Evolutionary conservation across 1,140 invertebrate genomes (phyloP).

Genomic region (Armadillidium nasatum): DNA sequence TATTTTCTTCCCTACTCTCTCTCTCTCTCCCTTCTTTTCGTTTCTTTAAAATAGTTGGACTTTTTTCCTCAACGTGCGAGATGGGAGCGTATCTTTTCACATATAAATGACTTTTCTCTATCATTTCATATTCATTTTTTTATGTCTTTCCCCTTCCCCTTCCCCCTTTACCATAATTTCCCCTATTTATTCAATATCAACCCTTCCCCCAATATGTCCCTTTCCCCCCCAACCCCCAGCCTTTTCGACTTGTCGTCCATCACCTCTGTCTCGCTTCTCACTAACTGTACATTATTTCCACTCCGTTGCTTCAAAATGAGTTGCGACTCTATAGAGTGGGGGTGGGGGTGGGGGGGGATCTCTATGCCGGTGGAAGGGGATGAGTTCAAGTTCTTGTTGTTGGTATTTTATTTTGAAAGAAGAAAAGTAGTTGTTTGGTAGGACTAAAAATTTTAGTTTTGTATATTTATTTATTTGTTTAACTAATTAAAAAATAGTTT

Average conservation of each 20-base stretch:
- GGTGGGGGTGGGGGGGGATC: no score
- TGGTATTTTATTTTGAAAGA: no score
- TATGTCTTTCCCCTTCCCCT: neutral
- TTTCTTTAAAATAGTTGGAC: neutral
- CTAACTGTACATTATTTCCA: conserved; percentile 1
- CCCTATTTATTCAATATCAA: neutral
- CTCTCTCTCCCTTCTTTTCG: neutral
- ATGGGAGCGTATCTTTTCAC: no score
- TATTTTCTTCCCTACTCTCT: neutral
- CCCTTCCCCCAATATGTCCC: neutral
- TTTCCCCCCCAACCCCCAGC: neutral
- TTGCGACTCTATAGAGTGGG: neutral
- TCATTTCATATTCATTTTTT: neutral
- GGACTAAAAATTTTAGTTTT: no score
- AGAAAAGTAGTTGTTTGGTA: no score
- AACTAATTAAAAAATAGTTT: no score
- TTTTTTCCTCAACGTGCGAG: neutral
- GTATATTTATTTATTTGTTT: no score
- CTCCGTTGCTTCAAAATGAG: neutral
- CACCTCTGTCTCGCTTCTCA: conserved; percentile 1
- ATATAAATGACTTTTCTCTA: no score
- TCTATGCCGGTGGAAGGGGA: neutral
- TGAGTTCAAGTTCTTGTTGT: neutral
- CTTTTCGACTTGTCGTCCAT: neutral
- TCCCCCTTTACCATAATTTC: neutral